Base-by-base conservation (phyloP, 2,888 invertebrate species). In the Eupithecia centaureata region DNA sequence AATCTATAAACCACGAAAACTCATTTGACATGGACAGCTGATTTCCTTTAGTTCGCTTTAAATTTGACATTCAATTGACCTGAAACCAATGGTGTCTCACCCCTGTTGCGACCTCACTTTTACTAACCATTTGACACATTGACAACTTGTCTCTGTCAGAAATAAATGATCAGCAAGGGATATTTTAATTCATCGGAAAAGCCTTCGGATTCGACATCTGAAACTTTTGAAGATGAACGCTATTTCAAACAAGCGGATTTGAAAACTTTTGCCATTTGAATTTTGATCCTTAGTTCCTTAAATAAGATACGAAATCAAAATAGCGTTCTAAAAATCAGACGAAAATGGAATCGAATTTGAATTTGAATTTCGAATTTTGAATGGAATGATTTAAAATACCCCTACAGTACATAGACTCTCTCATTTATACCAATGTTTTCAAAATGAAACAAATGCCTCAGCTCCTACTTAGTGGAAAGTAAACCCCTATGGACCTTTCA, bases 401-500 rank as follows among this genome's bases (percentile, higher is more conserved):
- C n/a, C n/a, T n/a, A n/a, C n/a, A n/a, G n/a, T n/a, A n/a, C n/a
- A 47, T 47, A 22, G 18, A 10, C 18, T 47, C 4, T 47, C 10
- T 22, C 47, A 22, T 47, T 22, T 47, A 47, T 22, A 18, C 42
- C 42, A 8, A 42, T 42, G 2, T 3, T 42, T 47, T 54, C 12
- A 7, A 13, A 51, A 51, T 51, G 25, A 51, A 51, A 51, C 25
- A 13, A 51, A 25, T 12, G 25, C 13, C 25, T 22, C 10, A 22
- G n/a, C 2, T 25, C 3, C 25, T 51, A 51, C 22, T 51, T 25
- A 7, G 15, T 54, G 52, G 22, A 54, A 54, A 28, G 28, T 52
- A 25, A 22, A 30, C 30, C 57, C 63, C 58, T n/a, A 33, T 28
- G 57, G 58, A 13, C n/a, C 3, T 38, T 30, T 57, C 30, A 47